These are phyloP conservation scores for Spodoptera litura DNA, from an alignment of 1,140 invertebrate genomes.

Conservation along the genomic window DNA sequence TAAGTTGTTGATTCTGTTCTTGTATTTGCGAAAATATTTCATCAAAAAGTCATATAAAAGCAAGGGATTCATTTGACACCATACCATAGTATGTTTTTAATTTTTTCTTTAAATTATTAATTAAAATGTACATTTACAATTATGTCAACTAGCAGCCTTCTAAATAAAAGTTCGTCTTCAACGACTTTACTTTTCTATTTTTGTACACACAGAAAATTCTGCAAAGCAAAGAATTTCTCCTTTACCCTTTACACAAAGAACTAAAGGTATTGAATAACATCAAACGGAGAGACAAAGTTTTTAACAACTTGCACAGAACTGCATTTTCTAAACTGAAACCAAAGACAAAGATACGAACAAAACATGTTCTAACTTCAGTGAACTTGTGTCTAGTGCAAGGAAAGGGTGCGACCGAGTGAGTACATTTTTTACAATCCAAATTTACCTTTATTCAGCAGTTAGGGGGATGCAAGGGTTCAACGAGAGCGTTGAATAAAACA, in stretches of 20 bases:
- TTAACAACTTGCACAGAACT: neutral
- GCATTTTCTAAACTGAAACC: constrained; percentile 5
- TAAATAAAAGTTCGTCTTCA: too few relatives aligned
- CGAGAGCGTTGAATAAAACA: constrained; percentile 41
- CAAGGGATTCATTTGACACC: too few relatives aligned
- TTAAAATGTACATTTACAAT: neutral
- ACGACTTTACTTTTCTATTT: too few relatives aligned
- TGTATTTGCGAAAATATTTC: too few relatives aligned
- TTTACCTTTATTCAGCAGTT: constrained; percentile 34
- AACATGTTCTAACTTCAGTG: neutral
- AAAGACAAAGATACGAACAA: neutral
- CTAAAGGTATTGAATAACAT: constrained; percentile 5
- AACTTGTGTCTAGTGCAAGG: neutral
- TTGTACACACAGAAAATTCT: too few relatives aligned
- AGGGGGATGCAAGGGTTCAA: constrained; percentile 10
- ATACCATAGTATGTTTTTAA: neutral
- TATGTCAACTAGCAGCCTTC: too few relatives aligned
- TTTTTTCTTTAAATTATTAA: neutral
- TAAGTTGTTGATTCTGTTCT: too few relatives aligned
- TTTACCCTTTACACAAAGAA: neutral
- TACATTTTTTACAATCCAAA: constrained; percentile 30
- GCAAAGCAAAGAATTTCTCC: neutral
- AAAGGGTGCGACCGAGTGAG: neutral
- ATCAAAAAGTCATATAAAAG: too few relatives aligned
- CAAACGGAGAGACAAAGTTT: neutral